phyloP scores from a whole-genome alignment of 2,888 invertebrate species.

The Agonopterix subpropinquella region DNA sequence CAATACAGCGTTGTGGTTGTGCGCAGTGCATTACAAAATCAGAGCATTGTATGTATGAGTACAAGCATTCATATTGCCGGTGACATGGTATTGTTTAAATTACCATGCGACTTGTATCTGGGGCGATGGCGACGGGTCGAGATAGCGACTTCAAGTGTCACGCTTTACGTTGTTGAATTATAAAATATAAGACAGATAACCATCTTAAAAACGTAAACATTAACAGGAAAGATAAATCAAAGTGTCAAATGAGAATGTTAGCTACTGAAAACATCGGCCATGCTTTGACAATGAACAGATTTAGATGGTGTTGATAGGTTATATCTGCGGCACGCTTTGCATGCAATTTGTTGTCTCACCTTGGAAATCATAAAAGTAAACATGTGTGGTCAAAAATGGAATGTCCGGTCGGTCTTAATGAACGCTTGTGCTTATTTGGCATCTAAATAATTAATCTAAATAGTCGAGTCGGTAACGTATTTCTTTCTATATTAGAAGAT shows the following conservation, averaged over 20 bases:
- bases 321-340: neutral
- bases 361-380: slow-evolving; percentile 17
- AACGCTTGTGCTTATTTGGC: neutral
- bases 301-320: slow-evolving; percentile 15
- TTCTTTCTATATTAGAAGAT: too few species aligned
- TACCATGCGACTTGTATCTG: slow-evolving; percentile 15
- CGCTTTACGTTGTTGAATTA: slow-evolving; percentile 11
- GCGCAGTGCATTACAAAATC: slow-evolving; percentile 16
- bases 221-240: slow-evolving; percentile 20
- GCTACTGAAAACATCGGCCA: slow-evolving; percentile 11
- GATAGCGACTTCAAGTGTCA: slow-evolving; percentile 21
- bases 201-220: slow-evolving; percentile 20
- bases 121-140: slow-evolving; percentile 16
- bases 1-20: neutral
- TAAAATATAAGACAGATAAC: slow-evolving; percentile 16
- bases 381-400: slow-evolving; percentile 6
- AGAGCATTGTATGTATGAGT: slow-evolving; percentile 17
- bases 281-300: slow-evolving; percentile 17
- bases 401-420: slow-evolving; percentile 1
- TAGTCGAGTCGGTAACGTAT: neutral
- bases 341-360: slow-evolving; percentile 13
- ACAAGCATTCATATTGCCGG: slow-evolving; percentile 12
- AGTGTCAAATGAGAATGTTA: slow-evolving; percentile 16
- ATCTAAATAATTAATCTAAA: neutral
- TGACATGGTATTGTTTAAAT: slow-evolving; percentile 25